A percentile compares a stretch with the other conserved stretches of the same genome.
Evolutionary conservation across 2,797 vertebrate species (phyloP).

Genomic region (Danionella dracula): DNA sequence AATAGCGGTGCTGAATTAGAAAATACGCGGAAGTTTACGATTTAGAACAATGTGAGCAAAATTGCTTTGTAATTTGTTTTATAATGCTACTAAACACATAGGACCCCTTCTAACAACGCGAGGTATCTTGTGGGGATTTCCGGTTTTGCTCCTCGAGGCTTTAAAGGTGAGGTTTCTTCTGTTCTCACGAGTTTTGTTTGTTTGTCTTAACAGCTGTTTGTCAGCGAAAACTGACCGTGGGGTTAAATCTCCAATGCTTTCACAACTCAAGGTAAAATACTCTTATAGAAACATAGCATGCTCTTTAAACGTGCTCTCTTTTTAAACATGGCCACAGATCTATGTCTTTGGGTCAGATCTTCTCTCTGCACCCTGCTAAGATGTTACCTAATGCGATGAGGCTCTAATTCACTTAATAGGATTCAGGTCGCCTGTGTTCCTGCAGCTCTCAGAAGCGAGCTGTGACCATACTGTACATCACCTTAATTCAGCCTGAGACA

Average conservation of each 20-base stretch:
- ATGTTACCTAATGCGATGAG: conserved; percentile 40
- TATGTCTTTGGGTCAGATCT: no score
- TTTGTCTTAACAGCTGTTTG: not conserved
- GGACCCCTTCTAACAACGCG: not conserved
- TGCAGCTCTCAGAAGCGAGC: not conserved
- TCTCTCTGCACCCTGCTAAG: not conserved
- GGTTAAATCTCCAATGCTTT: no score
- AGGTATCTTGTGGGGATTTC: not conserved
- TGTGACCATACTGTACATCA: conserved; percentile 7
- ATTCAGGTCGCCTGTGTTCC: conserved; percentile 30
- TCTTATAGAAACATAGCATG: no score
- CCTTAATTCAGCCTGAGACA: conserved; percentile 4
- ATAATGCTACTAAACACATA: no score
- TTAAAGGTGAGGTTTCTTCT: conserved; percentile 5
- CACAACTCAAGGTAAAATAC: no score
- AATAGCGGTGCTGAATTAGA: not conserved
- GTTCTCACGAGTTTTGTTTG: not conserved
- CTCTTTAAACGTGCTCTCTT: no score
- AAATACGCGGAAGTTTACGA: not conserved
- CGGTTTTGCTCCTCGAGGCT: not conserved
- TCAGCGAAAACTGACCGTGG: no score
- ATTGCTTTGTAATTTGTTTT: no score
- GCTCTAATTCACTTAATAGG: conserved; percentile 45
- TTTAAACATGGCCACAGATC: no score
- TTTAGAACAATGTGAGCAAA: no score